These are phyloP conservation scores for Standfussiana lucernea DNA, from an alignment of 2,888 invertebrate species.

Conservation along the genomic window DNA sequence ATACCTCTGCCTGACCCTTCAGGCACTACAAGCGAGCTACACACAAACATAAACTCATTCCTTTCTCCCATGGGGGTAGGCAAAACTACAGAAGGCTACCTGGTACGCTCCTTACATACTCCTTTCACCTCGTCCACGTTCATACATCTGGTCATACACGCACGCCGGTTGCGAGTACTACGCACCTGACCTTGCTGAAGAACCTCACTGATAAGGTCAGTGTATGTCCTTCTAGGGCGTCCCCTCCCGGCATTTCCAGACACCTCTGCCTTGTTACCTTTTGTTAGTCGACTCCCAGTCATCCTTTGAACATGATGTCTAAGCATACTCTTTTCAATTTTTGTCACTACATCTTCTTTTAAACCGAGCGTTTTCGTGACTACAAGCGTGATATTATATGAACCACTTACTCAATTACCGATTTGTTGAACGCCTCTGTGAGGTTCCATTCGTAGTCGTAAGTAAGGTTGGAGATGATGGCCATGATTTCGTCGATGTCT, in stretches of 20 bases:
- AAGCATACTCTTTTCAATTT: background rate
- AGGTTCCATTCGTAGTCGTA: slow-evolving; percentile 77
- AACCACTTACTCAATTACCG: slow-evolving; percentile 64
- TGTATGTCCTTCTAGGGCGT: background rate
- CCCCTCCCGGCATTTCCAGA: too few relatives aligned
- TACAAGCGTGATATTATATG: background rate
- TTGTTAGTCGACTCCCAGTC: background rate
- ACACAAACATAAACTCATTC: too few relatives aligned
- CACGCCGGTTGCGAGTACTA: background rate
- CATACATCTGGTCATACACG: background rate
- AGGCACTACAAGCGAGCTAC: too few relatives aligned
- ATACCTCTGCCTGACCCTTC: too few relatives aligned
- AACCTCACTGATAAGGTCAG: background rate
- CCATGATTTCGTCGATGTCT: slow-evolving; percentile 39
- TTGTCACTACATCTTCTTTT: background rate
- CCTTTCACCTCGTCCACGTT: too few relatives aligned
- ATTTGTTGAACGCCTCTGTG: slow-evolving; percentile 72
- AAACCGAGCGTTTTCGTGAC: background rate
- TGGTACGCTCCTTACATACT: too few relatives aligned
- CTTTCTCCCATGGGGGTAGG: too few relatives aligned
- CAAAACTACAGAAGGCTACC: too few relatives aligned
- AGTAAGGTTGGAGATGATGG: slow-evolving; percentile 42
- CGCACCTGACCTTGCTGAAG: background rate
- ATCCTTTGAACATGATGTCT: background rate
- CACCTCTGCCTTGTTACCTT: background rate